A percentile compares a stretch with the other conserved stretches of the same genome.
phyloP scores from a whole-genome alignment of 2,113 vertebrate species.

The Todiramphus saurophagus region DNA sequence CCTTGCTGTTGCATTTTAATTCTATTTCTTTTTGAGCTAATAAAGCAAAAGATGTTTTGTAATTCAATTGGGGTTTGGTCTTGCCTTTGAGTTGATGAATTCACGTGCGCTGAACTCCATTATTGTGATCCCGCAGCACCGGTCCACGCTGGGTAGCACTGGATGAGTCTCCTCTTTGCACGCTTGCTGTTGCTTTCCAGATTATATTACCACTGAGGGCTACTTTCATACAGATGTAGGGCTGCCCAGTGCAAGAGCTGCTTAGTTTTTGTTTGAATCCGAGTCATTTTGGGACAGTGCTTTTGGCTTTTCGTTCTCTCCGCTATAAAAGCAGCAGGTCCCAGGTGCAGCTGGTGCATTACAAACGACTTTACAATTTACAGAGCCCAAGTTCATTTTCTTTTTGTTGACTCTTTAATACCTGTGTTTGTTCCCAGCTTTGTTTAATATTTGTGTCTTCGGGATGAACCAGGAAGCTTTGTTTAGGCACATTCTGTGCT shows the following conservation, averaged over 20 bases:
- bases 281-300: not conserved
- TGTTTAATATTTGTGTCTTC: not conserved
- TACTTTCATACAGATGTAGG: not conserved
- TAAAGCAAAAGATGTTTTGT: slow-evolving; percentile 32
- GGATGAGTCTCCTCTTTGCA: not conserved
- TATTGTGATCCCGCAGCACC: not conserved
- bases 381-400: not conserved
- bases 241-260: not conserved
- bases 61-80: slow-evolving; percentile 25
- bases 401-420: not conserved
- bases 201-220: not conserved
- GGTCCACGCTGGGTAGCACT: accelerated
- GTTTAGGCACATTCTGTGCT: not conserved
- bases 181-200: not conserved
- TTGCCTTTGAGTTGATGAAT: slow-evolving; percentile 35
- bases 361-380: not conserved
- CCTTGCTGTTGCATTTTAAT: slow-evolving; percentile 43
- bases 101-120: not conserved
- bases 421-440: not conserved
- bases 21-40: slow-evolving; percentile 32
- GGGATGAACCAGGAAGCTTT: not conserved
- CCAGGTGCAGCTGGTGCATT: not conserved
- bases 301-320: not conserved
- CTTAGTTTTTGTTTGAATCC: not conserved
- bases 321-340: not conserved